phyloP scores from a whole-genome alignment of 2,888 invertebrate species.

The Drosophila atroscutellata region DNA sequence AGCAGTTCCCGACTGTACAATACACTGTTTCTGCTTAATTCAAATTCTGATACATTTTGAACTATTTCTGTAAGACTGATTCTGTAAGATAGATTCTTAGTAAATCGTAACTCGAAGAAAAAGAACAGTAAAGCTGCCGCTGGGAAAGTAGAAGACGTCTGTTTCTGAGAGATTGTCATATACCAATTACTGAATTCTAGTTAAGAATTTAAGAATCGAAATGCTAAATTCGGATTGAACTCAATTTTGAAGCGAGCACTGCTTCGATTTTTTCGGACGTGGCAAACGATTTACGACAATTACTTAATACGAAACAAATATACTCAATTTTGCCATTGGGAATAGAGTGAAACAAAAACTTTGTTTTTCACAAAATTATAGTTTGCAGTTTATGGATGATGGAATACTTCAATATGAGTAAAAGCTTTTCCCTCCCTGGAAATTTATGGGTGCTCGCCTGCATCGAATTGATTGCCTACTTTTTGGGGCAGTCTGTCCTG shows the following conservation, averaged over 20 bases:
- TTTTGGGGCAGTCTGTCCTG: constrained; percentile 24
- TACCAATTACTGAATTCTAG: not conserved
- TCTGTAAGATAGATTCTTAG: not conserved
- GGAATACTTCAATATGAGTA: constrained; percentile 37
- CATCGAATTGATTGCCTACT: constrained; percentile 48
- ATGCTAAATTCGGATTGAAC: not conserved
- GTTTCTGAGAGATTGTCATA: not conserved
- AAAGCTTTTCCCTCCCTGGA: constrained; percentile 36
- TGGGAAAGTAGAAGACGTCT: not conserved
- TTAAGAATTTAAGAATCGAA: not conserved
- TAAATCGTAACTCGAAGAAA: not conserved
- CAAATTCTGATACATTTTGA: not conserved
- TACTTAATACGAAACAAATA: not conserved
- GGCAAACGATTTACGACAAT: not conserved
- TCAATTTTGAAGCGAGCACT: not conserved
- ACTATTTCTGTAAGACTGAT: not conserved
- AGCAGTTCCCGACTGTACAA: not conserved
- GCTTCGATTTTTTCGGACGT: not conserved
- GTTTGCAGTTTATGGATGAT: constrained; percentile 28
- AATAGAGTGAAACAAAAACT: constrained; percentile 18
- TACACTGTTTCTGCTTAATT: not conserved
- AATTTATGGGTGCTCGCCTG: constrained; percentile 28
- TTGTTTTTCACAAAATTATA: constrained; percentile 34
- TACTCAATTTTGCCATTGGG: not conserved
- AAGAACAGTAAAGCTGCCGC: not conserved